Evolutionary conservation across 2,113 vertebrate species (phyloP).

Genomic region (Malurus cyaneus): DNA sequence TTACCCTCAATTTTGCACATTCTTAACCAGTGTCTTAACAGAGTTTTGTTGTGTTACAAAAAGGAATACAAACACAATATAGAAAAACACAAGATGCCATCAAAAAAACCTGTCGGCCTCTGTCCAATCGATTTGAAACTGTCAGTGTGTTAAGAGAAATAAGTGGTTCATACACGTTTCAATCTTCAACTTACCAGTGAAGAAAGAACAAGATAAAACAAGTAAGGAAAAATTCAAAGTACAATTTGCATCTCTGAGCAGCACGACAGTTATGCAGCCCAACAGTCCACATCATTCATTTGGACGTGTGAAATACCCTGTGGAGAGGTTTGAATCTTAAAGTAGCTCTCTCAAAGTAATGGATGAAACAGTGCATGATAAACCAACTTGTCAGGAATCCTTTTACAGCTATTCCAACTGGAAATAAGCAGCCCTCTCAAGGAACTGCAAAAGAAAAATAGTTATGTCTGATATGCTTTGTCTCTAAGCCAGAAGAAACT

Average conservation of each 20-base stretch:
- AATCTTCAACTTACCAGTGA: neutral
- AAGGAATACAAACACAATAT: neutral
- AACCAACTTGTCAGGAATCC: slow-evolving; percentile 28
- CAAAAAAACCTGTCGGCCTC: neutral
- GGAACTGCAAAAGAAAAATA: neutral
- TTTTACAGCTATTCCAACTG: slow-evolving; percentile 2
- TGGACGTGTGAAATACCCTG: neutral
- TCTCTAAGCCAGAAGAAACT: neutral
- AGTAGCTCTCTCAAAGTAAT: neutral
- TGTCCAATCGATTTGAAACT: neutral
- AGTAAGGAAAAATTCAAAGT: neutral
- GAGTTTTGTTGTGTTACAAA: neutral
- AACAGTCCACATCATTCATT: neutral
- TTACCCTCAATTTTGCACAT: neutral
- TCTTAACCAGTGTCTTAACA: neutral
- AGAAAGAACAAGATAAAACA: neutral
- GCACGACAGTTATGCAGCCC: neutral
- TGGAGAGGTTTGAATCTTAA: slow-evolving; percentile 11
- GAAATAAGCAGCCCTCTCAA: slow-evolving; percentile 31
- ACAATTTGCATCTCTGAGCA: neutral
- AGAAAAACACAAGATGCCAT: neutral
- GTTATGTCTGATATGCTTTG: neutral
- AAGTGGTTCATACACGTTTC: neutral
- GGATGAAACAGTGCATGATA: slow-evolving; percentile 26
- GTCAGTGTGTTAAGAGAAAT: neutral